A percentile compares a stretch with the other conserved stretches of the same genome.
Evolutionary conservation across 2,888 invertebrate species (phyloP).

Genomic region (Ephialtes manifestator): DNA sequence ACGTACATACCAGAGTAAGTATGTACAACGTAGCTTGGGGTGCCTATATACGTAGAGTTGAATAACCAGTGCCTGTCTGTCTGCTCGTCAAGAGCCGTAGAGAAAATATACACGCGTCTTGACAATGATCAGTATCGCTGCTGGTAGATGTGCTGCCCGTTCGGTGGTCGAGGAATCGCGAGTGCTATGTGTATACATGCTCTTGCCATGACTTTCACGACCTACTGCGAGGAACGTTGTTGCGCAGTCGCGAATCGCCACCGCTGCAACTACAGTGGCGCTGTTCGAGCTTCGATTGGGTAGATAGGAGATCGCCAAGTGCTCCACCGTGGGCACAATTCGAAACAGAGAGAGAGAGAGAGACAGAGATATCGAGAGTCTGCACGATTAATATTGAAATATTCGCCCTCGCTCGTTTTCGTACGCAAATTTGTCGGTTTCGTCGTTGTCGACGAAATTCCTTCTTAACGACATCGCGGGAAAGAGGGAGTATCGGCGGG

Average conservation of each 20-base stretch:
- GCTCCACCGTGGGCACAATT: neutral
- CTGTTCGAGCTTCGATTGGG: neutral
- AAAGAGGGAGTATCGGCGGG: constrained; percentile 3
- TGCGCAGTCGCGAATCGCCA: neutral
- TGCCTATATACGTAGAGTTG: neutral
- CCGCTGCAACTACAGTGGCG: constrained; percentile 4
- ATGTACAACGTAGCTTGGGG: neutral
- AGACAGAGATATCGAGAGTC: neutral
- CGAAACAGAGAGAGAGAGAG: neutral
- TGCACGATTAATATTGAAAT: constrained; percentile 51
- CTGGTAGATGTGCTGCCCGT: constrained; percentile 13
- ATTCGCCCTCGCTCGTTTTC: constrained; percentile 35
- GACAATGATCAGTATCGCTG: constrained; percentile 27
- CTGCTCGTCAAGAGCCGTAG: neutral
- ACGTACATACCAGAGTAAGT: neutral
- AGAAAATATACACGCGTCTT: neutral
- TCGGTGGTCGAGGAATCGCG: constrained; percentile 22
- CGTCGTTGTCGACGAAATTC: constrained; percentile 33
- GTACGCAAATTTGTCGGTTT: constrained; percentile 47
- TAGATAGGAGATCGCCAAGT: neutral
- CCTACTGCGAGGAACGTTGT: constrained; percentile 30
- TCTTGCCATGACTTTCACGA: constrained; percentile 54
- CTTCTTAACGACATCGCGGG: constrained; percentile 22
- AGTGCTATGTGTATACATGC: neutral
- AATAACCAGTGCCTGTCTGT: neutral